Conservation (phyloP, 2,888 invertebrate genomes). For the Mayetiola destructor region DNA sequence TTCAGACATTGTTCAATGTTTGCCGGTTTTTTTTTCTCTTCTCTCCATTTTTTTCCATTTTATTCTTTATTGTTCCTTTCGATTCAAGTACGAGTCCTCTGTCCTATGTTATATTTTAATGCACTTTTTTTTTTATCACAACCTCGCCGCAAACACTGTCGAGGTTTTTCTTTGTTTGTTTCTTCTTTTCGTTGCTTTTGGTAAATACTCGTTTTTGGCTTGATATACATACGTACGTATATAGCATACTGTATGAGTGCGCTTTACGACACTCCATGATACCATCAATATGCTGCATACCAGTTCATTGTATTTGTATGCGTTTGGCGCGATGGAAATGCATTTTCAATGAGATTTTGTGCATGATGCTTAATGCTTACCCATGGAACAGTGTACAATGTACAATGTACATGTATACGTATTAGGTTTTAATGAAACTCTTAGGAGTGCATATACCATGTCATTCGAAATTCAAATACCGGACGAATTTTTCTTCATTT, state of each 20-base stretch:
- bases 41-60: neutral
- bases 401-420: too few species aligned
- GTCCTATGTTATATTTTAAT: too few species aligned
- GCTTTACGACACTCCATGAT: too few species aligned
- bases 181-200: neutral
- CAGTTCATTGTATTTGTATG: neutral
- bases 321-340: constrained; percentile 7
- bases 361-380: too few species aligned
- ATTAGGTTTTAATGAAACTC: too few species aligned
- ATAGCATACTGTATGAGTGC: too few species aligned
- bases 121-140: neutral
- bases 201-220: constrained; percentile 5
- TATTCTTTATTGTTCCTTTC: neutral
- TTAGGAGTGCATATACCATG: too few species aligned
- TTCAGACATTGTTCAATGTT: neutral
- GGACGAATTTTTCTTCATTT: too few species aligned
- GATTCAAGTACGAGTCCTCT: neutral
- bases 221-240: neutral
- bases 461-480: too few species aligned
- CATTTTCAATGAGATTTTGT: constrained; percentile 8
- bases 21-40: constrained; percentile 5
- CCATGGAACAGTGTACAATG: too few species aligned
- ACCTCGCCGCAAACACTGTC: constrained; percentile 5
- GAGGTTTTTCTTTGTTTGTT: neutral
- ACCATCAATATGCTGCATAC: too few species aligned